phyloP scores from a whole-genome alignment of 2,113 vertebrate species.

The Lethenteron reissneri region DNA sequence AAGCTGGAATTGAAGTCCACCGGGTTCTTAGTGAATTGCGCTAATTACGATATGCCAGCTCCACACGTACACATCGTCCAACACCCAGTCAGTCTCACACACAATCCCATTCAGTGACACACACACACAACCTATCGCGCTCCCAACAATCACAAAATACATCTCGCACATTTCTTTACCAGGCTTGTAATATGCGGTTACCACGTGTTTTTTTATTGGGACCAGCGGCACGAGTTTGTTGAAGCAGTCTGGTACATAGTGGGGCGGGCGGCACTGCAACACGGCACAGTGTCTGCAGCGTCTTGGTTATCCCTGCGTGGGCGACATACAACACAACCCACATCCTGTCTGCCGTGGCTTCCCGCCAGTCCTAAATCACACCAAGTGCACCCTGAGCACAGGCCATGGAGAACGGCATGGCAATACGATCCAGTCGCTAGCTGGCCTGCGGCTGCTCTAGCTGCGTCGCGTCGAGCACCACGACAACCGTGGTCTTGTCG shows the following conservation, averaged over 20 bases:
- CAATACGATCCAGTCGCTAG: background rate
- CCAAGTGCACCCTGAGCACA: background rate
- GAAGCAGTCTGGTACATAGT: background rate
- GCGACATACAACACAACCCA: background rate
- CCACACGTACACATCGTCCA: background rate
- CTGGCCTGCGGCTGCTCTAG: background rate
- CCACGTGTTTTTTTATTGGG: background rate
- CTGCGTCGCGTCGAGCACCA: slow-evolving; percentile 1
- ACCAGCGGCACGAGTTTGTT: background rate
- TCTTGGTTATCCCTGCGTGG: background rate
- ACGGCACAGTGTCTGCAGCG: background rate
- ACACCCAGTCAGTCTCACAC: background rate
- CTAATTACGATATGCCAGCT: no score
- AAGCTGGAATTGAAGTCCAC: background rate
- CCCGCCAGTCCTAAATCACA: no score
- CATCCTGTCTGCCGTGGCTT: no score
- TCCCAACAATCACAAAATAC: background rate
- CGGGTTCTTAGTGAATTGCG: background rate
- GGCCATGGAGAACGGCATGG: background rate
- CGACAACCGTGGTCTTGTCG: background rate
- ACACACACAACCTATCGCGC: background rate
- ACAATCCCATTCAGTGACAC: background rate
- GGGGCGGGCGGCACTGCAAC: background rate
- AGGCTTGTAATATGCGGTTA: background rate
- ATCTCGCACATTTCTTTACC: background rate